phyloP scores from a whole-genome alignment of 2,113 vertebrate species.

The Leptocoma aspasia region DNA sequence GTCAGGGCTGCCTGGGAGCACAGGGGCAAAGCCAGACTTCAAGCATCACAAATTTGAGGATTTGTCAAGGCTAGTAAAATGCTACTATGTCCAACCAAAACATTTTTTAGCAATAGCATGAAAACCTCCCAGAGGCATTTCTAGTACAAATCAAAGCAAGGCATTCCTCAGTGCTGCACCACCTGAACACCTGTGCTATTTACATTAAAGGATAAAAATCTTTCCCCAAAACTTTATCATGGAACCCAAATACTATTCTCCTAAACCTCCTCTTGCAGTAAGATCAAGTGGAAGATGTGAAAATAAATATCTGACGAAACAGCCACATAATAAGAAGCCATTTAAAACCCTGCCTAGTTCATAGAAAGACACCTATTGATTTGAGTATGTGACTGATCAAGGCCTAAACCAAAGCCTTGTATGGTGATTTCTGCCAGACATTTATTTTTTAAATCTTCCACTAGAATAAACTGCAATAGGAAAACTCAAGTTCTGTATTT shows the following conservation, averaged over 20 bases:
- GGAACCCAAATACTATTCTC: background rate
- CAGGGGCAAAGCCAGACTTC: background rate
- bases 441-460: background rate
- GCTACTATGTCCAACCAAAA: background rate
- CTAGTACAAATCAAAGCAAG: background rate
- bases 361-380: background rate
- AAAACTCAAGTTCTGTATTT: background rate
- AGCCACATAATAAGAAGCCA: background rate
- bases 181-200: background rate
- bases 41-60: background rate
- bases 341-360: background rate
- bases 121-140: background rate
- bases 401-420: background rate
- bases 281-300: background rate
- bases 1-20: background rate
- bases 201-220: background rate
- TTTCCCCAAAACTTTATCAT: background rate
- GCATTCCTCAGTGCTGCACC: background rate
- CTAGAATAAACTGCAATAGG: background rate
- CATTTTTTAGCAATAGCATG: background rate
- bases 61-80: background rate
- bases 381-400: background rate
- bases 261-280: background rate
- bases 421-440: background rate
- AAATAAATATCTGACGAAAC: background rate